Percentiles rank a stretch among this genome's conserved stretches.
Conservation (phyloP, 1,140 invertebrate species). For the Glossosoma conforme region DNA sequence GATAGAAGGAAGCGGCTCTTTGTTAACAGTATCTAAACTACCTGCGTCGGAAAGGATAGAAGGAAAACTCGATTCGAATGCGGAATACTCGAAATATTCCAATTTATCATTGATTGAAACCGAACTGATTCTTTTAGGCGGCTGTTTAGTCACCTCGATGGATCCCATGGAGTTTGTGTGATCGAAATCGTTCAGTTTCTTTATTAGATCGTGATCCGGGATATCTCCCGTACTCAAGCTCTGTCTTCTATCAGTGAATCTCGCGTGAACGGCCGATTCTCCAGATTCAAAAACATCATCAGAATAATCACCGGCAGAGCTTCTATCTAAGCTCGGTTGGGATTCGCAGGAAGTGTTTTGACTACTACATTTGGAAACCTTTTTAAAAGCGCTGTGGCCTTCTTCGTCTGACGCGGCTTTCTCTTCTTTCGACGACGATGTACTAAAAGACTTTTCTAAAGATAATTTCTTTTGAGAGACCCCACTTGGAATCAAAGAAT, state of each 20-base stretch:
- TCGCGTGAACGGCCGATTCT: constrained; percentile 3
- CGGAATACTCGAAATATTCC: constrained; percentile 40
- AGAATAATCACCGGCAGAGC: constrained; percentile 7
- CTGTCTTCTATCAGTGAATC: constrained; percentile 9
- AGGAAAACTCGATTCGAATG: constrained; percentile 3
- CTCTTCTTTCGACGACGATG: neutral
- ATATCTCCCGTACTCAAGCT: constrained; percentile 24
- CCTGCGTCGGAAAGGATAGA: constrained; percentile 30
- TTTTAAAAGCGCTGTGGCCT: neutral
- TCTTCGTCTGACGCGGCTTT: neutral
- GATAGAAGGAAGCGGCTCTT: constrained; percentile 38
- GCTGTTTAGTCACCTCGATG: neutral
- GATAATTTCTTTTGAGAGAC: too few relatives aligned
- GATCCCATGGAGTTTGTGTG: constrained; percentile 14
- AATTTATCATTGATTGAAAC: constrained; percentile 43
- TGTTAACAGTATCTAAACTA: constrained; percentile 34
- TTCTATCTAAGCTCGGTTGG: neutral
- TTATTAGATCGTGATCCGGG: constrained; percentile 8
- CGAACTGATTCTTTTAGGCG: constrained; percentile 28
- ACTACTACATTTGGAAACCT: constrained; percentile 4
- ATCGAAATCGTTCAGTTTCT: constrained; percentile 5
- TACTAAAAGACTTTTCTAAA: too few relatives aligned
- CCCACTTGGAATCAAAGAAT: constrained; percentile 10
- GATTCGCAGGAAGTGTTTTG: neutral
- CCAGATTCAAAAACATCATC: constrained; percentile 15